Percentiles rank a stretch among this genome's conserved stretches.
Evolutionary conservation across 2,888 invertebrate genomes (phyloP).

Genomic region (Aspidapion aeneum): DNA sequence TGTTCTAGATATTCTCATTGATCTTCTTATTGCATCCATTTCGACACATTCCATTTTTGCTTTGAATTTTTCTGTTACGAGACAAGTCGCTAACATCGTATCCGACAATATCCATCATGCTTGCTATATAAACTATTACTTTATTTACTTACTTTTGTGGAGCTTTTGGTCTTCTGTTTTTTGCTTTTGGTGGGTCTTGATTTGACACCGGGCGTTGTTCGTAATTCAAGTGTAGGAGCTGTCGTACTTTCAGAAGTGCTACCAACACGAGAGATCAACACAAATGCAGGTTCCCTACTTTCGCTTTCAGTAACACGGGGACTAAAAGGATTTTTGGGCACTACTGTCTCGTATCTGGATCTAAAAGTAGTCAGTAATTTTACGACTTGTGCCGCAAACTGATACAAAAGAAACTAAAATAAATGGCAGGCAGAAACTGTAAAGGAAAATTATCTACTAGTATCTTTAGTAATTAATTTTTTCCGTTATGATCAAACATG

Average conservation of each 20-base stretch:
- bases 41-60: no score
- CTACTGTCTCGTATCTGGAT: constrained; percentile 10
- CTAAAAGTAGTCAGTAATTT: constrained; percentile 8
- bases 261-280: constrained; percentile 43
- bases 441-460: no score
- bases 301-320: constrained; percentile 21
- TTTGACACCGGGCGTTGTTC: constrained; percentile 35
- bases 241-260: constrained; percentile 28
- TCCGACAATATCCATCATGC: no score
- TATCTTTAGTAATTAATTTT: no score
- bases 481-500: no score
- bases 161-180: constrained; percentile 37
- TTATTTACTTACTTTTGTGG: constrained; percentile 14
- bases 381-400: neutral
- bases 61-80: no score
- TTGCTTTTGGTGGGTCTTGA: constrained; percentile 33
- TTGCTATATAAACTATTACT: no score
- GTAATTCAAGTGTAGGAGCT: constrained; percentile 2
- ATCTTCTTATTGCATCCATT: no score
- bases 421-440: no score
- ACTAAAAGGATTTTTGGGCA: neutral
- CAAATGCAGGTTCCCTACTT: constrained; percentile 41
- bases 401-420: no score
- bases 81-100: no score
- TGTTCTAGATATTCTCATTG: no score